A percentile compares a stretch with the other conserved stretches of the same genome.
These are phyloP conservation scores for Macrophya alboannulata DNA, from an alignment of 2,888 invertebrate species.

Conservation along the genomic window DNA sequence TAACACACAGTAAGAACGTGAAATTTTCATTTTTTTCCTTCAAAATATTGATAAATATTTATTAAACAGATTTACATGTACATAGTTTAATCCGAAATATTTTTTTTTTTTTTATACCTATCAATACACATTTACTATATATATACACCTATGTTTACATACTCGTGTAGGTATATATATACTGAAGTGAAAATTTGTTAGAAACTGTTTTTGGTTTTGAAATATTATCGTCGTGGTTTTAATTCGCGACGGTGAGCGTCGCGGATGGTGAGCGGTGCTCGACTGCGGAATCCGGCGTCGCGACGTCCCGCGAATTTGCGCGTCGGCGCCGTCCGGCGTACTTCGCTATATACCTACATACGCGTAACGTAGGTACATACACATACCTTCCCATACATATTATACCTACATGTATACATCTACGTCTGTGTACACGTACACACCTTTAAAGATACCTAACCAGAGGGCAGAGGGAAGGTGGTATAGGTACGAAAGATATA, in stretches of 20 bases:
- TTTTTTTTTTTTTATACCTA: not conserved
- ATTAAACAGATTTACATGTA: not conserved
- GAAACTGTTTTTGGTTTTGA: not conserved
- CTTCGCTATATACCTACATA: conserved; percentile 27
- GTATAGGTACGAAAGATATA: not conserved
- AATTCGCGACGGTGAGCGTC: conserved; percentile 53
- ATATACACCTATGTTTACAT: not conserved
- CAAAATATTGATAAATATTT: not conserved
- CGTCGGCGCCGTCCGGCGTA: conserved; percentile 41
- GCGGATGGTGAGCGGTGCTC: conserved; percentile 54
- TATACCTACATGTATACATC: not conserved
- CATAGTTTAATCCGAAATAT: not conserved
- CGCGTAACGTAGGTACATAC: not conserved
- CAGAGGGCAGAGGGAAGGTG: not conserved
- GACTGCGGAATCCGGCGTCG: conserved; percentile 50
- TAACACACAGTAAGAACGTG: too few relatives aligned
- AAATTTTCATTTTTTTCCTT: too few relatives aligned
- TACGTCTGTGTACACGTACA: not conserved
- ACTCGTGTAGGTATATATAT: not conserved
- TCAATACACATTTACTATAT: not conserved
- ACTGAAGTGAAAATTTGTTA: not conserved
- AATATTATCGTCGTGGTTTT: not conserved
- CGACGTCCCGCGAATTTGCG: conserved; percentile 56
- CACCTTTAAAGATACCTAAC: conserved; percentile 27
- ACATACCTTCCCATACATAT: not conserved